These are phyloP conservation scores for Scaptomyza graminum DNA, from an alignment of 1,140 invertebrate species.

Conservation along the genomic window DNA sequence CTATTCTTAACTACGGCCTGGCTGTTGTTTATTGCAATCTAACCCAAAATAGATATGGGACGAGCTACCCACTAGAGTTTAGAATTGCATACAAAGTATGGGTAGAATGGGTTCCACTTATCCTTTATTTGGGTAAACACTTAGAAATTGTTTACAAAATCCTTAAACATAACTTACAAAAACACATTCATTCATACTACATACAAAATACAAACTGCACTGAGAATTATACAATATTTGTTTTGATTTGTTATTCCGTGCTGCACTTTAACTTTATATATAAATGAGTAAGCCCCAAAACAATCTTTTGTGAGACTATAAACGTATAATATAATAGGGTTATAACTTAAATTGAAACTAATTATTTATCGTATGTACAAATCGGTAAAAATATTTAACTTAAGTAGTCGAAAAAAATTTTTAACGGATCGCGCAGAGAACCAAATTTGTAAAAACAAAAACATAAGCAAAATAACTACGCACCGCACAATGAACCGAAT, in stretches of 20 bases:
- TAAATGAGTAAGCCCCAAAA: constrained; percentile 46
- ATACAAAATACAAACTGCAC: constrained; percentile 20
- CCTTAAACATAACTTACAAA: constrained; percentile 28
- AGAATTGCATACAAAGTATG: constrained; percentile 66
- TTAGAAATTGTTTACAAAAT: constrained; percentile 48
- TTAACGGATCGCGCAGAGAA: constrained; percentile 64
- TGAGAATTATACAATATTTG: constrained; percentile 6
- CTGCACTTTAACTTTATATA: constrained; percentile 51
- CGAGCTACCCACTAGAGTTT: constrained; percentile 39
- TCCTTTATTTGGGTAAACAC: constrained; percentile 30
- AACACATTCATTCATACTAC: neutral
- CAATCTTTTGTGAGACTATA: constrained; percentile 77
- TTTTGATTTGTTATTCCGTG: constrained; percentile 37
- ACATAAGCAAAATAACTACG: constrained; percentile 44
- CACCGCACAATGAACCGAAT: constrained; percentile 65
- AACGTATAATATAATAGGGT: constrained; percentile 47
- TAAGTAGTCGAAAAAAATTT: constrained; percentile 63
- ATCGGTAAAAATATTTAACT: constrained; percentile 61
- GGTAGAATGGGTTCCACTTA: constrained; percentile 46
- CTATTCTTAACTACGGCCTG: constrained; percentile 62
- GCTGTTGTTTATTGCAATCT: constrained; percentile 59
- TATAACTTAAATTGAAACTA: constrained; percentile 62
- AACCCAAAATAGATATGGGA: constrained; percentile 20
- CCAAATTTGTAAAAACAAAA: constrained; percentile 67
- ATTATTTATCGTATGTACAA: constrained; percentile 67